A percentile compares a stretch with the other conserved stretches of the same genome.
Conservation (phyloP, 2,113 vertebrate genomes). For the Nyctibius bracteatus region DNA sequence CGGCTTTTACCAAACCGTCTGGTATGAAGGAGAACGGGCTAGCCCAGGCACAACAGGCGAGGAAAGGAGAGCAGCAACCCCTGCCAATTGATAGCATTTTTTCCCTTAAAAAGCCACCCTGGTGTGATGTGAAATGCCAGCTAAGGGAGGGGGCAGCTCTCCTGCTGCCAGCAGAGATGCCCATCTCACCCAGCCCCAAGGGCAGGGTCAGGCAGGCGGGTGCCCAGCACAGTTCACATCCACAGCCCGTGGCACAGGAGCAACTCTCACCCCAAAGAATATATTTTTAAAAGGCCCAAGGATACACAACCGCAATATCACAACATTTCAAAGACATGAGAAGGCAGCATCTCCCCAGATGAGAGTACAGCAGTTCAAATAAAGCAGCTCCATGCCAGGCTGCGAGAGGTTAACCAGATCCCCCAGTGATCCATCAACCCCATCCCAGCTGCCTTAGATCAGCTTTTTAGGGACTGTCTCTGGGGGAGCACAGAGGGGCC, state of each 20-base stretch:
- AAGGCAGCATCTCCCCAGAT: fast-evolving
- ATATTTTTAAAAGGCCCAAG: not conserved
- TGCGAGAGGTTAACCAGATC: not conserved
- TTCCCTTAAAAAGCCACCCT: fast-evolving
- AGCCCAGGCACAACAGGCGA: fast-evolving
- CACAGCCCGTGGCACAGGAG: fast-evolving
- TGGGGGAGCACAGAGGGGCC: fast-evolving
- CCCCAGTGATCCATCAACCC: not conserved
- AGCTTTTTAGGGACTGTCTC: not conserved
- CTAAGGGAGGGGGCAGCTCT: not conserved
- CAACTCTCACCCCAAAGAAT: not conserved
- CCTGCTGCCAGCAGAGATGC: not conserved
- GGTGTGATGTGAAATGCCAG: not conserved
- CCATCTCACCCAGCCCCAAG: fast-evolving
- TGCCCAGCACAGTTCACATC: not conserved
- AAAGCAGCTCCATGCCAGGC: not conserved
- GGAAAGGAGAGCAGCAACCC: not conserved
- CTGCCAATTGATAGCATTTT: not conserved
- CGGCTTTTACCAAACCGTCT: no score
- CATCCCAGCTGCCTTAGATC: not conserved
- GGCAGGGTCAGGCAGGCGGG: not conserved
- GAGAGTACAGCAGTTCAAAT: not conserved
- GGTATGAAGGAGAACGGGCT: no score
- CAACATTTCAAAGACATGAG: not conserved
- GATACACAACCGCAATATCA: not conserved